Conservation (phyloP, 2,888 invertebrate genomes). For the Proisotoma minuta region DNA sequence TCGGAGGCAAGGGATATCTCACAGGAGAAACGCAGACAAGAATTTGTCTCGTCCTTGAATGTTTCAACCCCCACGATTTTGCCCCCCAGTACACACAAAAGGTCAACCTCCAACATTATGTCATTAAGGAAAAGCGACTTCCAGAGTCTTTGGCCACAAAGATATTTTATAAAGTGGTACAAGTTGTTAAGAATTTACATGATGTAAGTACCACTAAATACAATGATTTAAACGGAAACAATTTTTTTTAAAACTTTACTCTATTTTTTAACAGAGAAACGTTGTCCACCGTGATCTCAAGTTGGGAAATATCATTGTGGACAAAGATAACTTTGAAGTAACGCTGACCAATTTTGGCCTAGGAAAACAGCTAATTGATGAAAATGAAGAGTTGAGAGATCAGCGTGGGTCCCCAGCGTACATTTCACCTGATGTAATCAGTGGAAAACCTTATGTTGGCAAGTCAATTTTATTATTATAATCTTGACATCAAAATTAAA, state of each 20-base stretch:
- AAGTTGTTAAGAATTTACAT: constrained; percentile 68
- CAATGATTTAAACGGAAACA: not conserved
- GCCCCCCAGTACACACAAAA: constrained; percentile 57
- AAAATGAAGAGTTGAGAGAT: constrained; percentile 66
- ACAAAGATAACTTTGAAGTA: constrained; percentile 60
- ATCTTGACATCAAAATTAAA: not conserved
- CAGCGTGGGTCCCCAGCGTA: constrained; percentile 75
- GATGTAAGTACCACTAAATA: constrained; percentile 54
- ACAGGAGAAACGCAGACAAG: constrained; percentile 52
- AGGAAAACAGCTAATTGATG: constrained; percentile 69
- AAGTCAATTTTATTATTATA: constrained; percentile 15
- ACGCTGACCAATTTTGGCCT: constrained; percentile 72
- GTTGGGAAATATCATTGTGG: constrained; percentile 69
- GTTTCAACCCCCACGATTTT: constrained; percentile 66
- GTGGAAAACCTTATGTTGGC: constrained; percentile 70
- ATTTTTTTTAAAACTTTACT: constrained; percentile 15
- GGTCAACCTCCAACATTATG: constrained; percentile 68
- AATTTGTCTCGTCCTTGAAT: constrained; percentile 68
- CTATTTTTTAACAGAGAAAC: constrained; percentile 59
- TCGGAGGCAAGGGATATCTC: constrained; percentile 57
- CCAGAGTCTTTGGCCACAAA: constrained; percentile 67
- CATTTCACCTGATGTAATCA: constrained; percentile 72
- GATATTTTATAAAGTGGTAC: constrained; percentile 69
- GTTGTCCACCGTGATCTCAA: constrained; percentile 74
- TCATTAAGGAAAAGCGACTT: constrained; percentile 70